phyloP scores from a whole-genome alignment of 2,797 vertebrate species.

The Acestrorhynchus altus region DNA sequence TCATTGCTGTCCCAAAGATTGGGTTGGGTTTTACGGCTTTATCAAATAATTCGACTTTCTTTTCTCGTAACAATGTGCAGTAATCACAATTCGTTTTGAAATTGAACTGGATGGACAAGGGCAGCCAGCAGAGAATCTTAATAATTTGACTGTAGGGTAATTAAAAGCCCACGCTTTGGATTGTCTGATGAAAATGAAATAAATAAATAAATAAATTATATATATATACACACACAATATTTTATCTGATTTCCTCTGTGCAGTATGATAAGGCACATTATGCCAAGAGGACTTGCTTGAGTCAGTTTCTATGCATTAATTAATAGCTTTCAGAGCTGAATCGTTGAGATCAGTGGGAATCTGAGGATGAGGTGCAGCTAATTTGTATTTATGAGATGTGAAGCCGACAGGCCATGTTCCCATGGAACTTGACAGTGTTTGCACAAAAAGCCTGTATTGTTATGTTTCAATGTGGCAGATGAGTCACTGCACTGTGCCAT shows the following conservation, averaged over 20 bases:
- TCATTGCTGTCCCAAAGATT: not conserved
- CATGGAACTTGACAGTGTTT: slow-evolving; percentile 19
- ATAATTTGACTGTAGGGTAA: slow-evolving; percentile 20
- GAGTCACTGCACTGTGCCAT: not conserved
- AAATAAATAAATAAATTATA: slow-evolving; percentile 5
- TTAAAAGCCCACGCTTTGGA: slow-evolving; percentile 42
- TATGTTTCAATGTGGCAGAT: slow-evolving; percentile 18
- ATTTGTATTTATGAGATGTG: slow-evolving; percentile 39
- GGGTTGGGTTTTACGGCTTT: not conserved
- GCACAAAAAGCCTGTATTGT: slow-evolving; percentile 9
- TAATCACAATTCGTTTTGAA: not conserved
- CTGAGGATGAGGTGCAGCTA: slow-evolving; percentile 28
- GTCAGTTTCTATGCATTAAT: slow-evolving; percentile 38
- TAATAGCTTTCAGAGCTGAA: slow-evolving; percentile 42
- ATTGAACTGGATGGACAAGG: not conserved
- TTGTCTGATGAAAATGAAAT: slow-evolving; percentile 40
- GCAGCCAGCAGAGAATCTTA: slow-evolving; percentile 2
- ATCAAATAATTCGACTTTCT: slow-evolving; percentile 2
- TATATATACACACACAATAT: slow-evolving; percentile 32
- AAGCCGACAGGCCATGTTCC: slow-evolving; percentile 31
- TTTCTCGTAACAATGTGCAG: not conserved
- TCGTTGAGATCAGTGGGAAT: slow-evolving; percentile 31
- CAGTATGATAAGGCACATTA: slow-evolving; percentile 34
- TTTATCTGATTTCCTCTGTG: slow-evolving; percentile 21
- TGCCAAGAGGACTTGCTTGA: not conserved